Conservation (phyloP, 2,113 vertebrate genomes). For the Dromas ardeola region DNA sequence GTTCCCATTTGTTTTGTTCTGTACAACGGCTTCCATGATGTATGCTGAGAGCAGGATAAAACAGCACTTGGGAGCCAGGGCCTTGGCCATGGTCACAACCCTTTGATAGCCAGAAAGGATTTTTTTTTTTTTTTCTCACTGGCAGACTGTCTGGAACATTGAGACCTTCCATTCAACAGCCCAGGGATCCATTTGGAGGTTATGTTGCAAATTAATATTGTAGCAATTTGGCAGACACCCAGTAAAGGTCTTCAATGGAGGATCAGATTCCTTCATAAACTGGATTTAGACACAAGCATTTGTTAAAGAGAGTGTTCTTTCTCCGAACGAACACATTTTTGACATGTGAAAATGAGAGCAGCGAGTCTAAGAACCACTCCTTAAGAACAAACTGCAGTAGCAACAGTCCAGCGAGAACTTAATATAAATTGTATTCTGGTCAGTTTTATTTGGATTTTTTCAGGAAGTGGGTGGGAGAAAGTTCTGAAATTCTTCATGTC, state of each 20-base stretch:
- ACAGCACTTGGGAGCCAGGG: not conserved
- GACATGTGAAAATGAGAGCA: not conserved
- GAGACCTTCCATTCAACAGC: not conserved
- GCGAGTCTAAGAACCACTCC: not conserved
- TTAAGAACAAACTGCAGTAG: not conserved
- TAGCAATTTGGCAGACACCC: not conserved
- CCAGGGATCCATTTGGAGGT: not conserved
- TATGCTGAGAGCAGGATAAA: not conserved
- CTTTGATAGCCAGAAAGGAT: not conserved
- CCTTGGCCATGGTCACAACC: not conserved
- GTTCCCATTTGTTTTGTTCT: not conserved
- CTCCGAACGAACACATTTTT: not conserved
- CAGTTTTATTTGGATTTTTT: not conserved
- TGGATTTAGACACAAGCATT: not conserved
- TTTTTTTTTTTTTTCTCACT: not conserved
- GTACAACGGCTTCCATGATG: not conserved
- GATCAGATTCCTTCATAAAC: not conserved
- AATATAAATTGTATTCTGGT: not conserved
- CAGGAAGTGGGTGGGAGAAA: not conserved
- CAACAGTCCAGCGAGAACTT: not conserved
- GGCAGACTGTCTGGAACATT: not conserved
- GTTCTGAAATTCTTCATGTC: not conserved
- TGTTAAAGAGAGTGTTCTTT: not conserved
- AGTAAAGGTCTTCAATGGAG: not conserved
- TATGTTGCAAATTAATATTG: constrained; percentile 7